Conservation (phyloP, 1,140 invertebrate genomes). For the Samia ricini region DNA sequence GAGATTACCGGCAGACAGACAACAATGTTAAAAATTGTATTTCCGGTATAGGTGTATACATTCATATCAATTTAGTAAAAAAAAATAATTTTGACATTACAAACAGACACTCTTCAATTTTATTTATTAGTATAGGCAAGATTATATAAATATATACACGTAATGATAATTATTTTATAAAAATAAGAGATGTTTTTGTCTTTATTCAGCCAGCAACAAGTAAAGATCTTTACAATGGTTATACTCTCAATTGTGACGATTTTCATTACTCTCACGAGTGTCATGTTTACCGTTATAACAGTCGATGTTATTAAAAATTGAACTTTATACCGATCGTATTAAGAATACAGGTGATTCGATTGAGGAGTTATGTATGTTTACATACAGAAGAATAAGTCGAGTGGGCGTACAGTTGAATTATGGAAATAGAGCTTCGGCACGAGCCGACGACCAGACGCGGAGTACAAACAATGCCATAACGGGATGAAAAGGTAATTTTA, state of each 20-base stretch:
- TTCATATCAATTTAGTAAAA: too few relatives aligned
- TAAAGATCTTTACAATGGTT: slow-evolving; percentile 10
- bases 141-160: too few relatives aligned
- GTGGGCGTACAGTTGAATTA: slow-evolving; percentile 67
- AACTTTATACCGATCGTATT: slow-evolving; percentile 37
- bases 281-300: slow-evolving; percentile 17
- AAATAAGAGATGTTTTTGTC: not conserved
- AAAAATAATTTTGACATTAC: too few relatives aligned
- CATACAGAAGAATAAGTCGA: slow-evolving; percentile 55
- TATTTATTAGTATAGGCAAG: too few relatives aligned
- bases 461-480: slow-evolving; percentile 69
- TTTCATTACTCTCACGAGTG: slow-evolving; percentile 44
- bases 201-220: slow-evolving; percentile 1
- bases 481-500: slow-evolving; percentile 52
- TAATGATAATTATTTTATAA: not conserved
- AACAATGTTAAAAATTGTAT: too few relatives aligned
- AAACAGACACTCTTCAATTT: too few relatives aligned
- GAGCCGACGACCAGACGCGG: slow-evolving; percentile 36
- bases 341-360: slow-evolving; percentile 27
- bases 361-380: slow-evolving; percentile 15
- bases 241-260: slow-evolving; percentile 38
- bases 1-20: too few relatives aligned
- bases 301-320: slow-evolving; percentile 28
- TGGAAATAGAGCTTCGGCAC: slow-evolving; percentile 67
- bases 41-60: too few relatives aligned